phyloP scores from a whole-genome alignment of 2,888 invertebrate genomes.

The Platycheirus rosarum region DNA sequence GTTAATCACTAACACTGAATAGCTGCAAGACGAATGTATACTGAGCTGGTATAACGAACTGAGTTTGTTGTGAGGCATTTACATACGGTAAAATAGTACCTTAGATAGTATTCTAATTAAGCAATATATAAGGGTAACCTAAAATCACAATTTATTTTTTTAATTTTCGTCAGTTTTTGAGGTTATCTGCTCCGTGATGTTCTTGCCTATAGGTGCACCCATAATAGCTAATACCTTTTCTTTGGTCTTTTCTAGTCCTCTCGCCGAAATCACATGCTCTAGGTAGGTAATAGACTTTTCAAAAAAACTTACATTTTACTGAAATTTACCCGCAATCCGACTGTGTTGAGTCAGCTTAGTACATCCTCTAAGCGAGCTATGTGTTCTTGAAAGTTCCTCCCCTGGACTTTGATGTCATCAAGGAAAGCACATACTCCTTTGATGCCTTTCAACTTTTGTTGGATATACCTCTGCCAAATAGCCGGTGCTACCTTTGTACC shows the following conservation, averaged over 20 bases:
- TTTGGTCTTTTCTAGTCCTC: not conserved
- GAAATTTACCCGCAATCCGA: conserved; percentile 67
- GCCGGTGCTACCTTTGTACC: conserved; percentile 44
- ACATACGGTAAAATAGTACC: too few relatives aligned
- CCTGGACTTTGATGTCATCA: conserved; percentile 36
- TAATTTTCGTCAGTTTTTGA: too few relatives aligned
- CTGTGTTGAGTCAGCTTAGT: conserved; percentile 30
- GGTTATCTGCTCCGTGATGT: too few relatives aligned
- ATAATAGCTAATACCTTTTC: not conserved
- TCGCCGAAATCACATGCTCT: not conserved
- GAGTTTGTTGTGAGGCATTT: too few relatives aligned
- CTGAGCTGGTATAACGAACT: too few relatives aligned
- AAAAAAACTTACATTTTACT: conserved; percentile 72
- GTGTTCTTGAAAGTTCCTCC: conserved; percentile 19
- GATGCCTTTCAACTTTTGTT: conserved; percentile 13
- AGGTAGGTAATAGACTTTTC: conserved; percentile 5
- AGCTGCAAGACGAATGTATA: too few relatives aligned
- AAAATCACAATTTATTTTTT: too few relatives aligned
- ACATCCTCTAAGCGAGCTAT: conserved; percentile 17
- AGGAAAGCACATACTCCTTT: conserved; percentile 36
- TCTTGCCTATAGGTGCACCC: too few relatives aligned
- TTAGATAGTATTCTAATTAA: too few relatives aligned
- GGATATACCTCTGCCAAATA: conserved; percentile 40
- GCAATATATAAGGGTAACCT: too few relatives aligned
- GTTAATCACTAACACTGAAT: too few relatives aligned